phyloP scores from a whole-genome alignment of 2,113 vertebrate genomes.

The Rhinoderma darwinii region DNA sequence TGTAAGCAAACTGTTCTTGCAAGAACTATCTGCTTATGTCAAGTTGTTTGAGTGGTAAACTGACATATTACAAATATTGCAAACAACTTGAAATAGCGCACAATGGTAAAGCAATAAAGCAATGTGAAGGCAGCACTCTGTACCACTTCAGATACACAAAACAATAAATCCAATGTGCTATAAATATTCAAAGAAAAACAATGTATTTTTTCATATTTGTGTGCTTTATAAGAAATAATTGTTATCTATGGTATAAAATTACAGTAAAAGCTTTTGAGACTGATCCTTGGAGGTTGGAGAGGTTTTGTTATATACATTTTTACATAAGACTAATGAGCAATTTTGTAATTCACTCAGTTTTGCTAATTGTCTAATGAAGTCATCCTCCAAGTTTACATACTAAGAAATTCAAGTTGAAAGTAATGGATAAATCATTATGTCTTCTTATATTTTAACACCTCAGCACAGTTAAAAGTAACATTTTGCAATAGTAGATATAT shows the following conservation, averaged over 20 bases:
- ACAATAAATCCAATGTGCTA: not conserved
- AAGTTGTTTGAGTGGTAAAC: not conserved
- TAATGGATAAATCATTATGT: not conserved
- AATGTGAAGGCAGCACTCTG: not conserved
- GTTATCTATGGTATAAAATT: not conserved
- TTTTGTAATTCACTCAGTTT: not conserved
- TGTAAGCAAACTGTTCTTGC: not conserved
- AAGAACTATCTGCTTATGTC: not conserved
- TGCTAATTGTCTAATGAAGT: not conserved
- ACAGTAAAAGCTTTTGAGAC: not conserved
- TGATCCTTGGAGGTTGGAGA: not conserved
- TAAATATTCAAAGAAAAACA: not conserved
- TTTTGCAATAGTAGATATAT: not conserved
- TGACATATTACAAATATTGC: conserved; percentile 10
- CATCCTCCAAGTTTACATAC: not conserved
- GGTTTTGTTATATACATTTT: not conserved
- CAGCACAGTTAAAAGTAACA: not conserved
- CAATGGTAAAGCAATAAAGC: not conserved
- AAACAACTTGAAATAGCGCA: not conserved
- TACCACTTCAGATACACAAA: not conserved
- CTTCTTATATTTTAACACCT: not conserved
- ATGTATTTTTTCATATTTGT: not conserved
- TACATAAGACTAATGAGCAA: conserved; percentile 20
- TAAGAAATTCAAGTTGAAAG: not conserved
- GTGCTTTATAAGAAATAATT: not conserved